A percentile compares a stretch with the other conserved stretches of the same genome.
phyloP scores from a whole-genome alignment of 1,140 invertebrate species.

The Drosophila subobscura region DNA sequence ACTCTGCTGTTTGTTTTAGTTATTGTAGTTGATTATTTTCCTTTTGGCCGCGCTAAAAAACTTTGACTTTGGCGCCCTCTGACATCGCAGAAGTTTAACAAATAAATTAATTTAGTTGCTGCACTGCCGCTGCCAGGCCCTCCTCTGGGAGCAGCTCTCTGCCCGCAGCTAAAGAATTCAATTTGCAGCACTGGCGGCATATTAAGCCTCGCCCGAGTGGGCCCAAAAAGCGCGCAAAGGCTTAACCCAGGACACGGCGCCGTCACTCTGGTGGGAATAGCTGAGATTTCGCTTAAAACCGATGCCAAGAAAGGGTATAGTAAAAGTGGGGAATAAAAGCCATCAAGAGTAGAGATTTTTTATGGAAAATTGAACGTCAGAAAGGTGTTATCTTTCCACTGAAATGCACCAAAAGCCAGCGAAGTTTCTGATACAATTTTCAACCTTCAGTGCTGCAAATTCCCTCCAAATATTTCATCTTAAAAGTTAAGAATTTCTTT shows the following conservation, averaged over 20 bases:
- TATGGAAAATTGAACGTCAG: too few relatives aligned
- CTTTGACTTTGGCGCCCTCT: constrained; percentile 58
- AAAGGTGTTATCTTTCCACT: too few relatives aligned
- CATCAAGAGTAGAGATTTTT: too few relatives aligned
- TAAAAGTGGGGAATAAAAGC: too few relatives aligned
- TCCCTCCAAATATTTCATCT: too few relatives aligned
- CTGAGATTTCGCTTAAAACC: too few relatives aligned
- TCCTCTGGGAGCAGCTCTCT: constrained; percentile 12
- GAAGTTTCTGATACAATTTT: too few relatives aligned
- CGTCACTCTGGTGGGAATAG: too few relatives aligned
- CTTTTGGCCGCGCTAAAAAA: constrained; percentile 41
- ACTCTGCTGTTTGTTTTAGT: constrained; percentile 43
- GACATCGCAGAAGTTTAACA: constrained; percentile 72
- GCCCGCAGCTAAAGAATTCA: constrained; percentile 55
- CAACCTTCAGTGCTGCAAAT: neutral
- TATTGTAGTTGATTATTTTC: constrained; percentile 47
- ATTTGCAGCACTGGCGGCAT: constrained; percentile 59
- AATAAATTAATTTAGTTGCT: constrained; percentile 78
- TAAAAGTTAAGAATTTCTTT: too few relatives aligned
- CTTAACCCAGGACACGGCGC: neutral
- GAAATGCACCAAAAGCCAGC: too few relatives aligned
- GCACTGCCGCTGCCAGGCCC: constrained; percentile 19
- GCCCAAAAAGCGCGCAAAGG: constrained; percentile 4
- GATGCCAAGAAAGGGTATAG: too few relatives aligned
- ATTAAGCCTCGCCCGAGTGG: constrained; percentile 29